Evolutionary conservation across 2,797 vertebrate genomes (phyloP), one percentile per base, ranked within the genome.

Genomic region (Anniella stebbinsi): DNA sequence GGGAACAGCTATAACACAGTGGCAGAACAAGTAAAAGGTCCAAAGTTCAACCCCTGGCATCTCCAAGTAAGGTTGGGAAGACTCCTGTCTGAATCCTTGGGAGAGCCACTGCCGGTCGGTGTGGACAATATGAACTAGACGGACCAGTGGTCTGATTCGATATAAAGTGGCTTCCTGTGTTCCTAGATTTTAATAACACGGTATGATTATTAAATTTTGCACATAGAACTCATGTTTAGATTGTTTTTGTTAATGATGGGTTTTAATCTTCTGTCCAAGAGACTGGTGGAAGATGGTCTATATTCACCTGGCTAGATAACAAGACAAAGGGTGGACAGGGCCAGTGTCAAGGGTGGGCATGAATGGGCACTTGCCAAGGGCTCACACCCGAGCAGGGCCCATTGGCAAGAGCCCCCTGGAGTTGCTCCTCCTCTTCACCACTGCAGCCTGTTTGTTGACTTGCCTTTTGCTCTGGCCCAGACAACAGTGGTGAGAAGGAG

Each of bases 291-390:
- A 60, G 51, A 87, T 67, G 38, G 36, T 30, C n/a, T 67, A 54
- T 78, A 36, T 69, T 57, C 45, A 28, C 18, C 18, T 84, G n/a
- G 45, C 10, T 81, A 81, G 63, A 66, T 76, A 88, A 72, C 60
- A 92, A 84, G 72, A 28, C 67, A 87, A 0, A 0, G 33, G 0
- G 1, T 7, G 10, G 63, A 0, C 4, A 54, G 51, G 51, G 51
- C 10, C 6, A 11, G 51, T 54, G 51, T 54, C 51, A 54, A 54
- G 51, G 51, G 51, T 54, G 1, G 51, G 51, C 51, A 54, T 54
- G 51, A 54, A 9, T 11, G 12, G 51, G 51, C 51, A 54, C 51
- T 11, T 54, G 51, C 51, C 51, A 11, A 6, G 51, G 51, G 1
- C 51, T 8, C 51, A 54, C 51, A 54, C 51, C 51, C 51, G 7